A percentile compares a stretch with the other conserved stretches of the same genome.
Conservation (phyloP, 1,140 invertebrate species). For the Mizuhopecten yessoensis region DNA sequence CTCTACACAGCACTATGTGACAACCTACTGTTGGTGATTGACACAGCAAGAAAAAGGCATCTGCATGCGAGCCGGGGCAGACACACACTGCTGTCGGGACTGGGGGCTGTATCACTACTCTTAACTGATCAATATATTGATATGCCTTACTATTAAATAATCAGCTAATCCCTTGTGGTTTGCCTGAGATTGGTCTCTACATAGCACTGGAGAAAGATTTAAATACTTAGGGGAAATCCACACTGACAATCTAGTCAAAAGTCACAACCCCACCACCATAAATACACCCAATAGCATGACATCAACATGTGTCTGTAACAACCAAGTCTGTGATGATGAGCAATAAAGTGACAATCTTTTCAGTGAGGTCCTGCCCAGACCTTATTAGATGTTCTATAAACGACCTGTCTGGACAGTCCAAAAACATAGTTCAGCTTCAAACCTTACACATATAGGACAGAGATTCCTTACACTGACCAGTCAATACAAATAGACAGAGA, state of each 20-base stretch:
- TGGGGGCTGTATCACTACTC: constrained; percentile 17
- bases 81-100: constrained; percentile 30
- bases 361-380: background rate
- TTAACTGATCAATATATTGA: constrained; percentile 36
- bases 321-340: background rate
- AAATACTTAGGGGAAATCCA: constrained; percentile 17
- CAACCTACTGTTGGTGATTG: constrained; percentile 15
- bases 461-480: too few species aligned
- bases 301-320: background rate
- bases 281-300: background rate
- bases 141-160: constrained; percentile 40
- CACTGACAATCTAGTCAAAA: constrained; percentile 10
- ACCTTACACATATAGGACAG: too few species aligned
- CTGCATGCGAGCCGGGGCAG: constrained; percentile 12
- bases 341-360: background rate
- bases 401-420: background rate
- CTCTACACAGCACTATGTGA: constrained; percentile 24
- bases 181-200: constrained; percentile 18
- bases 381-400: background rate
- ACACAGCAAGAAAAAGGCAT: constrained; percentile 33
- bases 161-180: constrained; percentile 18
- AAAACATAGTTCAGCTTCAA: too few species aligned
- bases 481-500: too few species aligned
- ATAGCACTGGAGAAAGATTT: constrained; percentile 1
- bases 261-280: constrained; percentile 22